Base-by-base conservation (phyloP, 2,797 vertebrate genomes). In the Gallinago solitaria region DNA sequence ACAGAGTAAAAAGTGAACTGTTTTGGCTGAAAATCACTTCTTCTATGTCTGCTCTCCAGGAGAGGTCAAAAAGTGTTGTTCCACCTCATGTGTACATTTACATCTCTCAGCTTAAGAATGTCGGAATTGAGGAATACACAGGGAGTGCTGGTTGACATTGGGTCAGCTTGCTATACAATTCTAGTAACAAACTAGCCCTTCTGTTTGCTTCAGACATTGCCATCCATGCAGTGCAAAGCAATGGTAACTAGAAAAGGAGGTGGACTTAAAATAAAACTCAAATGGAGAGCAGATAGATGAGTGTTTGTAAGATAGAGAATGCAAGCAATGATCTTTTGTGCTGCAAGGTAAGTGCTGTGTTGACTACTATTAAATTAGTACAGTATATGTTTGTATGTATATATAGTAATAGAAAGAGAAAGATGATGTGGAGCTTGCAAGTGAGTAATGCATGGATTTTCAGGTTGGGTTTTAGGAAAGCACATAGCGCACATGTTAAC, bases 21-120 rank as follows among this genome's bases (percentile, higher is more conserved):
- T 89, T 96, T 94, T 91, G 87, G 53, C 82, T 92, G 84, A 74
- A 92, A 87, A 91, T 85, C 43, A 59, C 60, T 81, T 75, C 28
- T 77, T 86, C 41, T 83, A 6, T 67, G 47, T 70, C 60, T 91
- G 39, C 23, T 85, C 16, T 91, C 53, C 3, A 6, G 56, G 48
- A 19, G 24, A 85, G 79, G 78, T 87, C 87, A 89, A 45, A 70
- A 87, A 80, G 23, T 39, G 23, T 65, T 89, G 47, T 92, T 95
- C 60, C 37, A 45, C 56, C 39, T 91, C 39, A 16, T 16, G 7
- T 48, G 48, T 9, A 2, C 57, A 45, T 90, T 90, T 92, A 64
- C 51, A 37, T 80, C 28, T 64, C 48, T 60, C 39, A 85, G 64
- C 60, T 7, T 76, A 60, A 83, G 51, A 57, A 63, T 77, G 39